These are phyloP conservation scores for Gortyna flavago DNA, from an alignment of 2,888 invertebrate genomes.

Conservation along the genomic window DNA sequence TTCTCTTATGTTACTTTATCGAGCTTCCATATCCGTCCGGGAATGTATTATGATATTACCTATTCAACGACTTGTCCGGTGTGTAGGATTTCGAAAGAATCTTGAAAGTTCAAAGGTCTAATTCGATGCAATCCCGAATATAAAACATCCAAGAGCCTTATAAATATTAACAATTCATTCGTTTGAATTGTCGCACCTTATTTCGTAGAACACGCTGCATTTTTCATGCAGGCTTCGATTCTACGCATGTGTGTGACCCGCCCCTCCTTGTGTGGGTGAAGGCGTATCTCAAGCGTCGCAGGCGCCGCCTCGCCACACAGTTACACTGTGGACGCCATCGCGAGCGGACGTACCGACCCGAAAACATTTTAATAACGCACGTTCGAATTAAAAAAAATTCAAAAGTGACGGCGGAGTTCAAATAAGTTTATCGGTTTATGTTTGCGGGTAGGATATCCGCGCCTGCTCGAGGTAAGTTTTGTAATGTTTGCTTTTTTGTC, in stretches of 20 bases:
- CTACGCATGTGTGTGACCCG: constrained; percentile 64
- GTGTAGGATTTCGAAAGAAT: constrained; percentile 41
- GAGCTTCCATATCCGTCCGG: constrained; percentile 38
- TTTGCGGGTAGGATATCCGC: constrained; percentile 84
- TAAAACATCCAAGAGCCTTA: constrained; percentile 36
- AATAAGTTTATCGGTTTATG: constrained; percentile 84
- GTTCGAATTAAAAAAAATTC: constrained; percentile 68
- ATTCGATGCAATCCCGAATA: constrained; percentile 42
- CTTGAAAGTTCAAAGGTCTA: constrained; percentile 57
- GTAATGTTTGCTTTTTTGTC: constrained; percentile 76
- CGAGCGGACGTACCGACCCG: constrained; percentile 72
- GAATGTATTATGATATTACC: constrained; percentile 37
- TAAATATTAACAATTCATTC: constrained; percentile 51
- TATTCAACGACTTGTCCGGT: constrained; percentile 45
- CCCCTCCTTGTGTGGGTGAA: constrained; percentile 76
- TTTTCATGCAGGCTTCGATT: constrained; percentile 84
- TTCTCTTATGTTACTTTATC: constrained; percentile 42
- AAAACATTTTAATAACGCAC: constrained; percentile 53
- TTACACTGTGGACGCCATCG: constrained; percentile 76
- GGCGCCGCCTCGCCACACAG: constrained; percentile 84
- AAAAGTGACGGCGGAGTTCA: constrained; percentile 81
- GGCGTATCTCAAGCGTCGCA: constrained; percentile 80
- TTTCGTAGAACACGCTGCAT: constrained; percentile 78
- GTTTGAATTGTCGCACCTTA: constrained; percentile 70
- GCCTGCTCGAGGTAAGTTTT: constrained; percentile 79